Percentiles rank a stretch among this genome's conserved stretches.
phyloP scores from a whole-genome alignment of 1,140 invertebrate species.

The Subanguina moxae region DNA sequence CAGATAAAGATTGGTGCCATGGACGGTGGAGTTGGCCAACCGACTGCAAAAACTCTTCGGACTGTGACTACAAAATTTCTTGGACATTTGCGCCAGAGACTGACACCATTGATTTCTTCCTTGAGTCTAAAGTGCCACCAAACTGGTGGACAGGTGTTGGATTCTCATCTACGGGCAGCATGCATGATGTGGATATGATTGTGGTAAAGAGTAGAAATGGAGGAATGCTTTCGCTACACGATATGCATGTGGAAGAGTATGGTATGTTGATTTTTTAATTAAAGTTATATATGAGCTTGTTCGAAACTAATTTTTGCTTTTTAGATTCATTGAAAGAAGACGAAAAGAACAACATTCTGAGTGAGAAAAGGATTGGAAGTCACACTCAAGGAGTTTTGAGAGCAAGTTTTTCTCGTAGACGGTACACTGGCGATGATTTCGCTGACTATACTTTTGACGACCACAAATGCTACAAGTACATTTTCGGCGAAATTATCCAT shows the following conservation, averaged over 20 bases:
- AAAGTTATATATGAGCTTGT: neutral
- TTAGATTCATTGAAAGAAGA: slow-evolving; percentile 6
- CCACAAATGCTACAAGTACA: slow-evolving; percentile 48
- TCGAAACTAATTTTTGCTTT: neutral
- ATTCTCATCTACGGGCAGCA: slow-evolving; percentile 72
- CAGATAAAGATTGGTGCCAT: slow-evolving; percentile 28
- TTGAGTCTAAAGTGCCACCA: slow-evolving; percentile 72
- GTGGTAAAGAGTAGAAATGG: slow-evolving; percentile 37
- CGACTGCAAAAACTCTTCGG: slow-evolving; percentile 35
- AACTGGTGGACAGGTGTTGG: slow-evolving; percentile 88
- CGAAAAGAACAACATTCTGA: slow-evolving; percentile 9
- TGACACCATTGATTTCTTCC: slow-evolving; percentile 78
- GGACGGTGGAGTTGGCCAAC: slow-evolving; percentile 51
- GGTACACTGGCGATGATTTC: slow-evolving; percentile 54
- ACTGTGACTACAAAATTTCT: slow-evolving; percentile 51
- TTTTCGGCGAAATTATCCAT: too few relatives aligned
- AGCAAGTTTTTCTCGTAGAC: slow-evolving; percentile 58
- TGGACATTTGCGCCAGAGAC: slow-evolving; percentile 76
- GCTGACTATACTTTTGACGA: slow-evolving; percentile 45
- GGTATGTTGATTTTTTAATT: neutral
- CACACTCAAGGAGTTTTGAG: slow-evolving; percentile 55
- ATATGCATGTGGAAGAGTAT: slow-evolving; percentile 46
- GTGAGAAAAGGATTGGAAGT: slow-evolving; percentile 24
- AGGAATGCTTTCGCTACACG: slow-evolving; percentile 32
- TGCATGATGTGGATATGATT: slow-evolving; percentile 56